Percentiles rank a stretch among this genome's conserved stretches.
These are phyloP conservation scores for Agrenia bidenticulata DNA, from an alignment of 2,888 invertebrate genomes.

Conservation along the genomic window DNA sequence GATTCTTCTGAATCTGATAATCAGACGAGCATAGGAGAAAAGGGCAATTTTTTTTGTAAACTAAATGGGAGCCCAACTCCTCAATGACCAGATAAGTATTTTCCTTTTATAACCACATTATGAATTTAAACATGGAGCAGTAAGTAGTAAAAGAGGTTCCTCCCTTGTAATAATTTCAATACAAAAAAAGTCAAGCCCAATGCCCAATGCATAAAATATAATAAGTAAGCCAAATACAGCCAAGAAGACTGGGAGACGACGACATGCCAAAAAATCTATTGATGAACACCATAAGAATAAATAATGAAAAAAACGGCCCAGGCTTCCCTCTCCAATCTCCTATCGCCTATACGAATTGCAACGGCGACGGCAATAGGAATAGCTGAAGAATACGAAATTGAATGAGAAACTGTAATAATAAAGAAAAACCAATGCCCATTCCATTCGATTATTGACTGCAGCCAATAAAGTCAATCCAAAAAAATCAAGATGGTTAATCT, in stretches of 20 bases:
- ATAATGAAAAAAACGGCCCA: not conserved
- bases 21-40: not conserved
- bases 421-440: not conserved
- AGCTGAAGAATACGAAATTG: too few relatives aligned
- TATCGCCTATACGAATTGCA: too few relatives aligned
- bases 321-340: not conserved
- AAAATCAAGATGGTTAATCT: conserved; percentile 9
- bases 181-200: conserved; percentile 6
- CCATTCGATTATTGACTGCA: conserved; percentile 20
- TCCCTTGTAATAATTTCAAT: conserved; percentile 21
- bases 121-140: conserved; percentile 19
- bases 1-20: too few relatives aligned
- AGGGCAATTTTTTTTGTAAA: not conserved
- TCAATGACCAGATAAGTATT: conserved; percentile 24
- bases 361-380: too few relatives aligned
- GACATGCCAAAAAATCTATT: conserved; percentile 22
- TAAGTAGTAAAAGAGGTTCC: conserved; percentile 17
- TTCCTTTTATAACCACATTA: conserved; percentile 24
- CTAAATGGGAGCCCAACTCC: conserved; percentile 11
- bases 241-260: conserved; percentile 11
- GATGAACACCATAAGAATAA: conserved; percentile 16
- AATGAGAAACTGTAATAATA: not conserved
- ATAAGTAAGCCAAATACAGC: conserved; percentile 20
- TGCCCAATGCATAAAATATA: conserved; percentile 5
- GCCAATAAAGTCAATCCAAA: conserved; percentile 19